phyloP scores from a whole-genome alignment of 2,113 vertebrate genomes.

The Rhineura floridana region DNA sequence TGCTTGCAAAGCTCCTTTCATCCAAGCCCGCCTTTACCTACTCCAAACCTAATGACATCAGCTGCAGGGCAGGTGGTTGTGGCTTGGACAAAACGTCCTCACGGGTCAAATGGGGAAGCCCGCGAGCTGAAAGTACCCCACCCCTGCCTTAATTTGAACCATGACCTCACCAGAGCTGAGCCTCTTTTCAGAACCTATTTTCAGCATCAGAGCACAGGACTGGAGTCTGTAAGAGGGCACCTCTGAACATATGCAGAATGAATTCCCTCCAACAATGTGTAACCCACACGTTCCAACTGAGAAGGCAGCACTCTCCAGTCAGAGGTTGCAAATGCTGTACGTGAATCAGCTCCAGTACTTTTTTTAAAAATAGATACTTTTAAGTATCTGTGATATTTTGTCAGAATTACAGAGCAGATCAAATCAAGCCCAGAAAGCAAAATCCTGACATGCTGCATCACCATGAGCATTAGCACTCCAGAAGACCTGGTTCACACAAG shows the following conservation, averaged over 20 bases:
- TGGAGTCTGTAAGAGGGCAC: not conserved
- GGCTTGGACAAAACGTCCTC: no score
- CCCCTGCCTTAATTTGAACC: not conserved
- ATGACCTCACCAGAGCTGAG: not conserved
- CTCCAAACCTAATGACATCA: no score
- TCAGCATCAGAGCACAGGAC: not conserved
- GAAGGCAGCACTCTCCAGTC: not conserved
- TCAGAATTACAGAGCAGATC: not conserved
- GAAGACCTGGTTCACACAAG: no score
- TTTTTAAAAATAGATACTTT: not conserved
- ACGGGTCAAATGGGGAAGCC: no score
- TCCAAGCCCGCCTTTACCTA: no score
- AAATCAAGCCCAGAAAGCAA: no score
- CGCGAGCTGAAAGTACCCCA: no score
- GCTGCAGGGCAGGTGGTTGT: no score
- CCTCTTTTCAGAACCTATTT: not conserved
- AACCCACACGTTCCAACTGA: not conserved
- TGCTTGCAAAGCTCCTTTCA: no score
- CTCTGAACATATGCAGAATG: not conserved
- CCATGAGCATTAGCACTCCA: no score
- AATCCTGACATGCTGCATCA: no score
- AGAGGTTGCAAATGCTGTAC: not conserved
- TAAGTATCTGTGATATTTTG: not conserved
- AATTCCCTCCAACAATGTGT: not conserved
- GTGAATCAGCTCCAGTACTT: not conserved